phyloP scores from a whole-genome alignment of 2,113 vertebrate genomes.

The Nesoenas mayeri region DNA sequence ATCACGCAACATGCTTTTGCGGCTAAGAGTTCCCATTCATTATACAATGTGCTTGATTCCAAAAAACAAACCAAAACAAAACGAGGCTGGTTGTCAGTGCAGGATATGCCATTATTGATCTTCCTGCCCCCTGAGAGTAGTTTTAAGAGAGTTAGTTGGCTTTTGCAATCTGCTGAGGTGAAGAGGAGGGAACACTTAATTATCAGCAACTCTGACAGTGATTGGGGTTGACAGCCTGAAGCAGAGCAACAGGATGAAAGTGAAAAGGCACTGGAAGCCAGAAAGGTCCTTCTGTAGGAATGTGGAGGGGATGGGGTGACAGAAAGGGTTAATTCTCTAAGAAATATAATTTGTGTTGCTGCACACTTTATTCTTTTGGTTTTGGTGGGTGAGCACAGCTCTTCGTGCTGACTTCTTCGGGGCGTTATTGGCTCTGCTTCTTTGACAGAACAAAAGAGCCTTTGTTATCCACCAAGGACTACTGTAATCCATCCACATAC shows the following conservation, averaged over 20 bases:
- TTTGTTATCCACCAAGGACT: conserved; percentile 43
- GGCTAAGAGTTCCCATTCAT: not conserved
- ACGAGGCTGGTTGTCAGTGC: not conserved
- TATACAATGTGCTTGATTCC: not conserved
- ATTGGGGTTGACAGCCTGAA: not conserved
- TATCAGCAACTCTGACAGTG: not conserved
- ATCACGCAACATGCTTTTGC: not conserved
- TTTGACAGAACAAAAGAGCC: conserved; percentile 42
- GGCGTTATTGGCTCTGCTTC: not conserved
- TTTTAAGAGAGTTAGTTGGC: not conserved
- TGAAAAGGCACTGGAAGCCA: not conserved
- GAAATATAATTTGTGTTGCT: conserved; percentile 36
- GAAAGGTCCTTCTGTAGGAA: not conserved
- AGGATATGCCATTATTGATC: not conserved
- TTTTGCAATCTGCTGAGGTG: not conserved
- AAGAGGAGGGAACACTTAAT: not conserved
- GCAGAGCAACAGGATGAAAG: not conserved
- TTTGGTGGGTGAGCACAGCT: not conserved
- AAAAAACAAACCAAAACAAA: not conserved
- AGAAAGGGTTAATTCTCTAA: conserved; percentile 2
- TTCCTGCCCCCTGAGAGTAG: not conserved
- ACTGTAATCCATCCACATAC: conserved; percentile 22
- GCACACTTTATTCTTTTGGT: conserved; percentile 39
- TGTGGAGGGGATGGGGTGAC: not conserved
- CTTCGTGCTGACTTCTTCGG: conserved; percentile 14